Base-by-base conservation (phyloP, 2,888 invertebrate species). In the Megalurothrips usitatus region DNA sequence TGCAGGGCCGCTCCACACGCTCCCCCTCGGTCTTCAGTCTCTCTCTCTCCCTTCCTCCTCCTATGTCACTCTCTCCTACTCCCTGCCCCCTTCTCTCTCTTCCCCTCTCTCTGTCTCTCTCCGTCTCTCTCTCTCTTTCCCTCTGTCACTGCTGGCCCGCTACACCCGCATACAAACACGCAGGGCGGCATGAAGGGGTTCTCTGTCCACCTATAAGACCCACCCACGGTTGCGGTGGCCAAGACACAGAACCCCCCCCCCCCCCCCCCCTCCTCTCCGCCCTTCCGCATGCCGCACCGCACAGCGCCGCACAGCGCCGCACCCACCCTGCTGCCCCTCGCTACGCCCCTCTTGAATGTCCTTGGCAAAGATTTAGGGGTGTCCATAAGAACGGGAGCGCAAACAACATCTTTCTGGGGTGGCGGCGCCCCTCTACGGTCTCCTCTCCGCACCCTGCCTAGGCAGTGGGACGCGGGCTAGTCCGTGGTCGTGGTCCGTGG, bases 381-480 rank as follows among this genome's bases (percentile, higher is more conserved):
- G 68, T 75, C 68, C 68, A 75, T 75, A 75, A 75, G 68, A 75
- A 75, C 68, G 26, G 12, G 26, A 75, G 68, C 68, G 26, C 68
- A 26, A 23, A 75, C 68, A 26, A 23, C 68, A 26, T 26, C 26
- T 19, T 58, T 14, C 58, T 58, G 58, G 6, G 58, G 58, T 17
- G 11, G 58, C 14, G 34, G 34, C 3, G 34, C 34, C 34, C 34
- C 34, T 43, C 34, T 43, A 6, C 34, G 34, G 34, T 6, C 34
- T 6, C 34, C 34, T 6, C 34, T 43, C 34, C 34, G 34, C 34
- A 6, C 34, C 34, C 34, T 6, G 34, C 34, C 6, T 43, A 43
- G 34, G n/a, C n/a, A n/a, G n/a, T n/a, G n/a, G 6, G 34, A 43
- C 34, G 34, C 34, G 34, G 34, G 6, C 2, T 2, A 43, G 34